phyloP scores from a whole-genome alignment of 2,113 vertebrate genomes.

The Epinephelus lanceolatus region DNA sequence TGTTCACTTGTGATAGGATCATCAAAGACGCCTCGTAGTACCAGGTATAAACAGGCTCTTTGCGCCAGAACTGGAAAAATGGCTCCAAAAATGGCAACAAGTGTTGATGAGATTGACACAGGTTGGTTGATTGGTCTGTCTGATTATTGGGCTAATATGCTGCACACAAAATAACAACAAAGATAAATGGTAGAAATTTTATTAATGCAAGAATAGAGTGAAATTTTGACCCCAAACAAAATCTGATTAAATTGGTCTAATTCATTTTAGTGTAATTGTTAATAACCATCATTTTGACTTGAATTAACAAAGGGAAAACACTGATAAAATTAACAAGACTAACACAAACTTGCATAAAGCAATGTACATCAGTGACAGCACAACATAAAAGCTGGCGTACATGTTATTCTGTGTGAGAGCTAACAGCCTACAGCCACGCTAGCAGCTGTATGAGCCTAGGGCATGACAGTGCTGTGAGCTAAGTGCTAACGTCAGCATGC shows the following conservation, averaged over 20 bases:
- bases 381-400: neutral
- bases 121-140: no score
- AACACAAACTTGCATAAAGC: neutral
- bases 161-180: neutral
- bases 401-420: neutral
- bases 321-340: neutral
- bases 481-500: neutral
- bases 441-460: no score
- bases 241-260: no score
- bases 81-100: no score
- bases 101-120: no score
- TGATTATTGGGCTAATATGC: neutral
- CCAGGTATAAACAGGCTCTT: neutral
- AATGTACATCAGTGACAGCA: neutral
- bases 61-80: neutral
- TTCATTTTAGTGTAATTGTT: neutral
- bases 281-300: neutral
- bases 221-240: no score
- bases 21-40: no score
- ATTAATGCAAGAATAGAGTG: neutral
- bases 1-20: no score
- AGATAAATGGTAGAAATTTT: neutral
- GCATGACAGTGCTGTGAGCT: no score
- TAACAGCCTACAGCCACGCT: neutral
- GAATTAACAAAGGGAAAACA: neutral